A percentile compares a stretch with the other conserved stretches of the same genome.
phyloP scores from a whole-genome alignment of 2,113 vertebrate genomes.

The Microtus oregoni region DNA sequence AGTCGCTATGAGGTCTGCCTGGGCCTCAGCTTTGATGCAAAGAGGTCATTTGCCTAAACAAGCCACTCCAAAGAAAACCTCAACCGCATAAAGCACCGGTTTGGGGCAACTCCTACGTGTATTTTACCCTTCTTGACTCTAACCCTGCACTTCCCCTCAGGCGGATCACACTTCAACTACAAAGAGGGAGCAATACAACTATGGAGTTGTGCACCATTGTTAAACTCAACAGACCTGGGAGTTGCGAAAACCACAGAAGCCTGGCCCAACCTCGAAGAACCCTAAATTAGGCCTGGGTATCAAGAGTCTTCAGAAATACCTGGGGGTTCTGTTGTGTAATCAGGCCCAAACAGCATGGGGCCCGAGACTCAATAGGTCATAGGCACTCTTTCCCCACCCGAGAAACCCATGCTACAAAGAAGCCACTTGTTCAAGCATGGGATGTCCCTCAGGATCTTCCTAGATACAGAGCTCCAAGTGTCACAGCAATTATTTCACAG shows the following conservation, averaged over 20 bases:
- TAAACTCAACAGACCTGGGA: not conserved
- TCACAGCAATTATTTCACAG: not conserved
- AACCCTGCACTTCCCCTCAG: not conserved
- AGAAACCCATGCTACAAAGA: not conserved
- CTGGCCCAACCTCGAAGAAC: no score
- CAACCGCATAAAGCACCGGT: not conserved
- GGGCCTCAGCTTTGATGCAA: not conserved
- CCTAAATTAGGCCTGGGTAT: not conserved
- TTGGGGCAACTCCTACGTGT: not conserved
- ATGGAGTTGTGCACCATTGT: accelerated
- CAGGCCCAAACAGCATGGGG: not conserved
- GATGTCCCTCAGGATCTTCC: not conserved
- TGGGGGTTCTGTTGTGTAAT: not conserved
- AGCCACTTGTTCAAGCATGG: not conserved
- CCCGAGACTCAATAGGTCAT: not conserved
- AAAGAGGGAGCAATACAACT: not conserved
- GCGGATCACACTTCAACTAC: not conserved
- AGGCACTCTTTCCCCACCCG: not conserved
- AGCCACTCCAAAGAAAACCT: not conserved
- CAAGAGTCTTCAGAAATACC: not conserved
- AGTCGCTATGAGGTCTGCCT: not conserved
- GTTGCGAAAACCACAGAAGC: not conserved
- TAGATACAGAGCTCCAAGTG: not conserved
- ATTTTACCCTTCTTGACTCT: not conserved
- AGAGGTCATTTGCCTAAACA: not conserved